These are phyloP conservation scores for Sciurus niger DNA, from an alignment of 2,113 vertebrate species.

Conservation along the genomic window DNA sequence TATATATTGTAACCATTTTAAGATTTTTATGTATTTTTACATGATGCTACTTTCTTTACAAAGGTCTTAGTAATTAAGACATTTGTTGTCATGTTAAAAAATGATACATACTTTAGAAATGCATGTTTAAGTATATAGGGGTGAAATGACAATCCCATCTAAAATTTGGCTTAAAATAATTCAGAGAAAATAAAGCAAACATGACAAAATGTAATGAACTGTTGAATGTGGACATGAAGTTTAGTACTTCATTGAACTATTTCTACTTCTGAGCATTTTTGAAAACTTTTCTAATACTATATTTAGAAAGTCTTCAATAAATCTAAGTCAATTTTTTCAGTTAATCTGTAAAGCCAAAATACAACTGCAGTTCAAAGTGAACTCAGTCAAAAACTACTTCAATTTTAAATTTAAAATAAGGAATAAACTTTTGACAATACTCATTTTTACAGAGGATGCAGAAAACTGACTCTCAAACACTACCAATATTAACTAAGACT, in stretches of 20 bases:
- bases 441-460: not conserved
- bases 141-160: not conserved
- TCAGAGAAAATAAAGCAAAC: not conserved
- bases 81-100: not conserved
- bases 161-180: slow-evolving; percentile 3
- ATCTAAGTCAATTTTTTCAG: slow-evolving; percentile 29
- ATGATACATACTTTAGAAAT: not conserved
- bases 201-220: not conserved
- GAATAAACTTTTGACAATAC: not conserved
- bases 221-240: not conserved
- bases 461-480: not conserved
- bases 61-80: slow-evolving; percentile 34
- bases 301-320: slow-evolving; percentile 22
- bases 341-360: slow-evolving; percentile 59
- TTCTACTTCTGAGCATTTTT: not conserved
- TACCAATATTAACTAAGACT: not conserved
- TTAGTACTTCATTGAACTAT: not conserved
- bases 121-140: not conserved
- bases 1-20: slow-evolving; percentile 43
- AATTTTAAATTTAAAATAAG: slow-evolving; percentile 6
- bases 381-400: slow-evolving; percentile 13
- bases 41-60: slow-evolving; percentile 25
- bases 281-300: not conserved
- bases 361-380: slow-evolving; percentile 44
- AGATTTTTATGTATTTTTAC: slow-evolving; percentile 20